phyloP scores from a whole-genome alignment of 2,113 vertebrate genomes.

The Verasper variegatus region DNA sequence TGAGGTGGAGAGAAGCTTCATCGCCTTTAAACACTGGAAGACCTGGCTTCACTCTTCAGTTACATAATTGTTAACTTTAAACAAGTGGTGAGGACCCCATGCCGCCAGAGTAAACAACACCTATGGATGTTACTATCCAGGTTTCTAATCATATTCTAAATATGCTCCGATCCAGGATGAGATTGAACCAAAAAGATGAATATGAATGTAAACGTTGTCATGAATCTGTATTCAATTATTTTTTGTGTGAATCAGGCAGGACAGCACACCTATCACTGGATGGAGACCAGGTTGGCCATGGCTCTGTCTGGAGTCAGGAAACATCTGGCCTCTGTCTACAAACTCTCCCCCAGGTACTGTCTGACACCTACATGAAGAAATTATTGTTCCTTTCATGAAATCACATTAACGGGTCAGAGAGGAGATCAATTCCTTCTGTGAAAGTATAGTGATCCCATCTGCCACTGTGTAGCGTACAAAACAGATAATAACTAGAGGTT shows the following conservation, averaged over 20 bases:
- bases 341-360: constrained; percentile 73
- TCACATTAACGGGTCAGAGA: background rate
- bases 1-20: background rate
- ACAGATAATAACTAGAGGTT: too few relatives aligned
- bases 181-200: background rate
- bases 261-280: constrained; percentile 79
- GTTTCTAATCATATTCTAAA: background rate
- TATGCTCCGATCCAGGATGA: background rate
- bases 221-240: background rate
- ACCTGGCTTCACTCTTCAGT: background rate
- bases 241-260: constrained; percentile 67
- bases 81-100: background rate
- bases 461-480: too few relatives aligned
- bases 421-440: background rate
- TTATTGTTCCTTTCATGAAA: background rate
- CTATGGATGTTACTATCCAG: too few relatives aligned
- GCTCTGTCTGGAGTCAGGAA: constrained; percentile 76
- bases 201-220: background rate
- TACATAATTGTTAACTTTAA: background rate
- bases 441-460: background rate
- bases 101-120: background rate
- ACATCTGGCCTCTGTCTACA: constrained; percentile 75
- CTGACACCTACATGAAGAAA: constrained; percentile 12
- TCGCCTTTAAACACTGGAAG: background rate
- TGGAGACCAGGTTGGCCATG: constrained; percentile 71